These are phyloP conservation scores for Xenentodon cancila DNA, from an alignment of 2,797 vertebrate species.

Conservation along the genomic window DNA sequence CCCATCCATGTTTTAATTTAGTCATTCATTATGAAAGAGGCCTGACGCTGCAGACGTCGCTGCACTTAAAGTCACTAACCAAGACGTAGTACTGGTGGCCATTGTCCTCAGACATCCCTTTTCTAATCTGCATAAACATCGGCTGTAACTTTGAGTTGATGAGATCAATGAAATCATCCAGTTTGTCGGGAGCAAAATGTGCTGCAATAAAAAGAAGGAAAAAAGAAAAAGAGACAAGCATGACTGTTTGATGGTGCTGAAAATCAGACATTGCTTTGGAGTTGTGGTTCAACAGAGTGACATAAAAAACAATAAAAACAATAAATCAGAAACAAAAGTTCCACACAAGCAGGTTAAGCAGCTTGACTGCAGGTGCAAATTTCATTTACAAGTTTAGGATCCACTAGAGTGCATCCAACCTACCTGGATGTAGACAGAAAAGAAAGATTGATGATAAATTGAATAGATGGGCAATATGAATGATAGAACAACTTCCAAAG, in stretches of 20 bases:
- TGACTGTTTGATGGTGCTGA: not conserved
- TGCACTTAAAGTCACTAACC: slow-evolving; percentile 70
- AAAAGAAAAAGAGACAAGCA: not conserved
- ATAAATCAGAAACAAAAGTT: too few species aligned
- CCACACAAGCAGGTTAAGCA: too few species aligned
- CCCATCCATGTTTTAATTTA: not conserved
- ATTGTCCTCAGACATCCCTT: slow-evolving; percentile 86
- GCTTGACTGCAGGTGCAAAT: too few species aligned
- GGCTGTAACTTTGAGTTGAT: slow-evolving; percentile 91
- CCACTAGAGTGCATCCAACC: too few species aligned
- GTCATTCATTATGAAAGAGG: not conserved
- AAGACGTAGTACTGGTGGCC: slow-evolving; percentile 87
- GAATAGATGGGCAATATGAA: too few species aligned
- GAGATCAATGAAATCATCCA: slow-evolving; percentile 89
- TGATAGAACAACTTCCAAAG: too few species aligned
- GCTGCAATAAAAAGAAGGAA: slow-evolving; percentile 74
- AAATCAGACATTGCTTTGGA: too few species aligned
- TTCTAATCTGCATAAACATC: slow-evolving; percentile 92
- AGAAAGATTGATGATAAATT: too few species aligned
- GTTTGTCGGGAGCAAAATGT: slow-evolving; percentile 75
- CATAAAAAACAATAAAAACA: too few species aligned
- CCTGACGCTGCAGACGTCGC: not conserved
- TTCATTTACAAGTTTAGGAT: too few species aligned
- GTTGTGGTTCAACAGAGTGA: too few species aligned
- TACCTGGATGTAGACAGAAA: too few species aligned